These are phyloP conservation scores for Eciton burchellii DNA, from an alignment of 1,140 invertebrate genomes.

Conservation along the genomic window DNA sequence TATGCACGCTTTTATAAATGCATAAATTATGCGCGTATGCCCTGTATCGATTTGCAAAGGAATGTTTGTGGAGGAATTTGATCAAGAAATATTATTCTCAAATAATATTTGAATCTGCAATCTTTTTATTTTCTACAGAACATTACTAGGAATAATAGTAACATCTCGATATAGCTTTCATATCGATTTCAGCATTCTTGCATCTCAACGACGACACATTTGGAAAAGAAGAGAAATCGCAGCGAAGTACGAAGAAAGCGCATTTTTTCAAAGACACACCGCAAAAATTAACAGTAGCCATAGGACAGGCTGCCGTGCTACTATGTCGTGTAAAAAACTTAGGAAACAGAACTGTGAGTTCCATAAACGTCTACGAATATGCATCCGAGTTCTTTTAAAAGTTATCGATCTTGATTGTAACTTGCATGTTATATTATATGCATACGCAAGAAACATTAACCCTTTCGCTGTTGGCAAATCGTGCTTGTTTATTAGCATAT, in stretches of 20 bases:
- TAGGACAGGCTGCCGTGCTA: conserved; percentile 92
- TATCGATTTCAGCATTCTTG: conserved; percentile 58
- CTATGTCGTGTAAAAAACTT: conserved; percentile 93
- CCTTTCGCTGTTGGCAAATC: conserved; percentile 45
- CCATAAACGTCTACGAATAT: background rate
- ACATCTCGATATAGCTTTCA: conserved; percentile 4
- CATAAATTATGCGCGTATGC: background rate
- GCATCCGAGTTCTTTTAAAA: conserved; percentile 10
- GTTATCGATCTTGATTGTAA: conserved; percentile 19
- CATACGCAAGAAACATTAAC: conserved; percentile 28
- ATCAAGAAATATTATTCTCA: too few relatives aligned
- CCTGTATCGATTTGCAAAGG: background rate
- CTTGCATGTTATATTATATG: conserved; percentile 31
- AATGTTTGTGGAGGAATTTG: background rate
- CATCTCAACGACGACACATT: conserved; percentile 52
- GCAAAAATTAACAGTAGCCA: conserved; percentile 92
- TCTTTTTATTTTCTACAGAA: conserved; percentile 13
- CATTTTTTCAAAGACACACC: conserved; percentile 93
- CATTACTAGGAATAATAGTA: background rate
- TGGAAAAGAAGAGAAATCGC: conserved; percentile 87
- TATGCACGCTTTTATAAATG: too few relatives aligned
- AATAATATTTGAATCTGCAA: background rate
- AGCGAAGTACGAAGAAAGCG: conserved; percentile 89
- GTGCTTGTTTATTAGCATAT: conserved; percentile 29
- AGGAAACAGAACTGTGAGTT: conserved; percentile 94